These are phyloP conservation scores for Nomada flava DNA, from an alignment of 2,888 invertebrate genomes.

Conservation along the genomic window DNA sequence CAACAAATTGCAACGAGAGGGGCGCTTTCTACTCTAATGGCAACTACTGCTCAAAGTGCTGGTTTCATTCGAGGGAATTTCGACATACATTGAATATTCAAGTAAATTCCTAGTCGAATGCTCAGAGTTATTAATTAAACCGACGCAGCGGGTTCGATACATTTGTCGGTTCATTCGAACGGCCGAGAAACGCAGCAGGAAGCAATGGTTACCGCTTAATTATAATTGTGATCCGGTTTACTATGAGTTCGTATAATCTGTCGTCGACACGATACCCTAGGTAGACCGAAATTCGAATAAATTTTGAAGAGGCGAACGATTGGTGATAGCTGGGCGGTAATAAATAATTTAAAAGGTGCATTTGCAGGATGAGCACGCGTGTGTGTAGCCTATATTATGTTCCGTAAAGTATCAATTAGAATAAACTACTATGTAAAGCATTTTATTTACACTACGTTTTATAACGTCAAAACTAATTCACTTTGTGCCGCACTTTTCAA, in stretches of 20 bases:
- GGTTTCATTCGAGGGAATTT: conserved; percentile 35
- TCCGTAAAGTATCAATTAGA: too few relatives aligned
- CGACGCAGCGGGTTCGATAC: conserved; percentile 25
- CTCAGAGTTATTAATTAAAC: conserved; percentile 52
- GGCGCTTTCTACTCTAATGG: conserved; percentile 12
- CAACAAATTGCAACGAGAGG: conserved; percentile 25
- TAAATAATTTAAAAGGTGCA: neutral
- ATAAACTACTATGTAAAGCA: too few relatives aligned
- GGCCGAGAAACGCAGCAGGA: conserved; percentile 33
- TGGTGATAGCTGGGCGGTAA: neutral
- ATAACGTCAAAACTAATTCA: too few relatives aligned
- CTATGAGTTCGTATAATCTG: conserved; percentile 39
- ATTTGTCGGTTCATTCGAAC: conserved; percentile 23
- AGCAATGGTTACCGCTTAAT: conserved; percentile 43
- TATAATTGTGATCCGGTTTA: conserved; percentile 30
- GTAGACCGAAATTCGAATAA: neutral
- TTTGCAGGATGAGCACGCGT: too few relatives aligned
- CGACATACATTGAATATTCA: conserved; percentile 36
- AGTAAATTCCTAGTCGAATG: conserved; percentile 44
- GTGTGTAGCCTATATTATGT: too few relatives aligned
- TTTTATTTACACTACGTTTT: too few relatives aligned
- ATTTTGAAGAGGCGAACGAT: neutral
- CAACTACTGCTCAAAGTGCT: too few relatives aligned
- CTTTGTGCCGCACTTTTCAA: too few relatives aligned
- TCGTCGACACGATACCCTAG: conserved; percentile 18